Percentiles rank a stretch among this genome's conserved stretches.
phyloP scores from a whole-genome alignment of 1,140 invertebrate species.

The Portunus trituberculatus region DNA sequence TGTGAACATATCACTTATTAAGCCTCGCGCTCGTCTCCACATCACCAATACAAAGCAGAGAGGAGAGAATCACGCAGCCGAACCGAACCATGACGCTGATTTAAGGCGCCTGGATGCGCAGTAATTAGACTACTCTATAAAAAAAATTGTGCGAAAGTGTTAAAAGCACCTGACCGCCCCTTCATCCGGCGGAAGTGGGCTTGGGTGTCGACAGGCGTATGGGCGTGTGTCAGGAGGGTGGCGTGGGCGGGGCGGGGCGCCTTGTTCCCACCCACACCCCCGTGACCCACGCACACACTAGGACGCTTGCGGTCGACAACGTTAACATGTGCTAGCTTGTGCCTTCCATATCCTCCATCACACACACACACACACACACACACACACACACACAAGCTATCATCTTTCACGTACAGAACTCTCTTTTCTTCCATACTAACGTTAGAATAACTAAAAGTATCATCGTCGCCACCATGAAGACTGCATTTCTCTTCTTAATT shows the following conservation, averaged over 20 bases:
- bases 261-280: neutral
- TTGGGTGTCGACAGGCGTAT: neutral
- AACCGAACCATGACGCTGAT: no score
- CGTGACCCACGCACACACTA: neutral
- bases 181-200: conserved; percentile 12
- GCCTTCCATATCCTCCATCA: neutral
- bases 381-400: neutral
- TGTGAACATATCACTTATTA: no score
- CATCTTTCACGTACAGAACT: no score
- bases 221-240: neutral
- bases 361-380: neutral
- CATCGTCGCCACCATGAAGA: no score
- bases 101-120: neutral
- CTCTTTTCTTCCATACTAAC: no score
- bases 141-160: neutral
- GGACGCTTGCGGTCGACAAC: neutral
- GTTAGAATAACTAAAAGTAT: no score
- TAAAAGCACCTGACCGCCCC: neutral
- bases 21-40: no score
- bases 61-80: no score
- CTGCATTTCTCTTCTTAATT: no score
- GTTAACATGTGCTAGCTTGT: no score
- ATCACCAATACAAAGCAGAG: no score
- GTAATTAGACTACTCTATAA: neutral
- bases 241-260: neutral